Evolutionary conservation across 2,113 vertebrate genomes (phyloP).

Genomic region (Hippocampus mohnikei): DNA sequence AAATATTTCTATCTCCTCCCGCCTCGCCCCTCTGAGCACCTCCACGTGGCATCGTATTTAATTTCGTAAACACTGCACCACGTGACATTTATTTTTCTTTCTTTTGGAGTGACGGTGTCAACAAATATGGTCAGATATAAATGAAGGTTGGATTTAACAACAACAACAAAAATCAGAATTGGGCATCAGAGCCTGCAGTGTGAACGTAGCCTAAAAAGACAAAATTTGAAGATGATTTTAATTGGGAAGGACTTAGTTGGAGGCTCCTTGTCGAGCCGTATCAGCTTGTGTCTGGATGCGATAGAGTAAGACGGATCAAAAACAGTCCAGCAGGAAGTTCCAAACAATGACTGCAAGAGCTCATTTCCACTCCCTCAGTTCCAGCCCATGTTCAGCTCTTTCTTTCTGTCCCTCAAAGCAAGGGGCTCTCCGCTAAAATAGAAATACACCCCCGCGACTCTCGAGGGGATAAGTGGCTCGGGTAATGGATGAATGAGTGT

Average conservation of each 20-base stretch:
- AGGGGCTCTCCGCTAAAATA: not conserved
- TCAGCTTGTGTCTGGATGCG: constrained; percentile 29
- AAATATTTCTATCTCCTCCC: no score
- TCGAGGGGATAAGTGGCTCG: no score
- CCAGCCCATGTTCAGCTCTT: not conserved
- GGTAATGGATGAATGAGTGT: no score
- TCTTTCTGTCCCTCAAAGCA: not conserved
- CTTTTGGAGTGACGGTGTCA: no score
- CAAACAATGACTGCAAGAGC: constrained; percentile 44
- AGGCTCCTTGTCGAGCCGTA: constrained; percentile 11
- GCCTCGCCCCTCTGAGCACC: no score
- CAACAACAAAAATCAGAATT: no score
- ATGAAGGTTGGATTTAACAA: no score
- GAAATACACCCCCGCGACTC: not conserved
- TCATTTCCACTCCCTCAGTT: constrained; percentile 12
- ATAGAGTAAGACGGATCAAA: not conserved
- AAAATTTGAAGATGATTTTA: not conserved
- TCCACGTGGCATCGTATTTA: no score
- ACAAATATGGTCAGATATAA: no score
- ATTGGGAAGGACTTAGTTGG: not conserved
- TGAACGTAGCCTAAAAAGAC: not conserved
- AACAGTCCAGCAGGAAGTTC: constrained; percentile 43
- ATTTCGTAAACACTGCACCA: no score
- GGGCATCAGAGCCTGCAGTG: no score
- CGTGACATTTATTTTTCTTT: no score